A percentile compares a stretch with the other conserved stretches of the same genome.
Conservation (phyloP, 2,797 vertebrate species). For the Enteromius argenteus region DNA sequence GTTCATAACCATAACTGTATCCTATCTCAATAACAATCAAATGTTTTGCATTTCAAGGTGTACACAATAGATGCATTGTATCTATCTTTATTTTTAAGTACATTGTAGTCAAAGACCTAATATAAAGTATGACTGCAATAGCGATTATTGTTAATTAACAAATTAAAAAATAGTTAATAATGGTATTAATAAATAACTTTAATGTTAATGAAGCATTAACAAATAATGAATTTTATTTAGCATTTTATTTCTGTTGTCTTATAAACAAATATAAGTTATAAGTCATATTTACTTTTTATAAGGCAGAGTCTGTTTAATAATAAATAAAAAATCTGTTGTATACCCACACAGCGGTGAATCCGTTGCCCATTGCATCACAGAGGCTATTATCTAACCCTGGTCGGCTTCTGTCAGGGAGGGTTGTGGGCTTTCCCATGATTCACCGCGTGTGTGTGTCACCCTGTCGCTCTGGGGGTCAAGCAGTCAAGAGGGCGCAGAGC, state of each 20-base stretch:
- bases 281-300: background rate
- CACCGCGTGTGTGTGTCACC: conserved; percentile 73
- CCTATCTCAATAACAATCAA: background rate
- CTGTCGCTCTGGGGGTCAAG: conserved; percentile 47
- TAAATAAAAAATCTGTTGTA: background rate
- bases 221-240: background rate
- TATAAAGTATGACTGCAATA: background rate
- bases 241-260: background rate
- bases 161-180: background rate
- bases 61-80: background rate
- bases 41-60: background rate
- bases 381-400: conserved; percentile 37
- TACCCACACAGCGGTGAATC: conserved; percentile 7
- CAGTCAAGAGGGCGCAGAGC: conserved; percentile 43
- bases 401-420: conserved; percentile 63
- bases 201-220: background rate
- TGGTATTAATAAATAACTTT: background rate
- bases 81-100: background rate
- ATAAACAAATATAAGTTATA: background rate
- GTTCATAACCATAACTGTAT: background rate
- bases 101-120: background rate
- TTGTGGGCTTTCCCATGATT: conserved; percentile 79
- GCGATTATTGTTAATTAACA: background rate
- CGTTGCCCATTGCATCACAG: conserved; percentile 42
- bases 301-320: background rate